Base-by-base conservation (phyloP, 1,140 invertebrate species). In the Diorhabda elongata region DNA sequence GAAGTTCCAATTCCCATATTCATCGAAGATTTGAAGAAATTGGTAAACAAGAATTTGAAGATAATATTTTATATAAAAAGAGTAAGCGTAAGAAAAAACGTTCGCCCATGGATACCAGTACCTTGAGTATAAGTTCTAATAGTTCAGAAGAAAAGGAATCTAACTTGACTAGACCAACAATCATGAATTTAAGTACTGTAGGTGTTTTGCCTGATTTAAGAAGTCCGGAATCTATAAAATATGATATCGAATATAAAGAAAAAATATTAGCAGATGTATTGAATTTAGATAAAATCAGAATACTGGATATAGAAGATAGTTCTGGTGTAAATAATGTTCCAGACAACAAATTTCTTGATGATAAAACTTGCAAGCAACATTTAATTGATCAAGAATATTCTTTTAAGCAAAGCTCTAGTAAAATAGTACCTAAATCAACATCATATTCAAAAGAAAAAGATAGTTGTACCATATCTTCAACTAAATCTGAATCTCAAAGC, bases 241-340 rank as follows among this genome's bases (percentile, higher is more conserved):
- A 82, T 61, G 84, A 86, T 70, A 85, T 87, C 43, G 82, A 84
- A 71, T 75, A 82, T 66, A 86, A 86, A 68, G 85, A 86, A 70
- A 85, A 84, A 72, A 70, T 85, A 52, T 71, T 86, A 8, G 83
- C 84, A 0, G 82, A 83, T 61, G 79, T 86, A 61, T 72, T 86
- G 9, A 82, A 81, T 73, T 84, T 85, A 66, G 84, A 85, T 78
- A 76, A 74, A 47, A 58, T 79, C 7, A 76, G 76, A 69, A 76
- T 79, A 41, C 8, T 8, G 59, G 42, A 52, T 52, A 52, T 52
- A 61, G 59, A 61, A 26, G 59, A 26, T 42, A 42, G 11, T 8
- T 44, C 42, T 47, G n/a, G 41, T 26, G 42, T 44, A 45, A 61
- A 66, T 52, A 66, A 70, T n/a, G 26, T 26, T 26, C 26, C 57